Evolutionary conservation across 2,113 vertebrate genomes (phyloP).

Genomic region (Odontesthes bonariensis): DNA sequence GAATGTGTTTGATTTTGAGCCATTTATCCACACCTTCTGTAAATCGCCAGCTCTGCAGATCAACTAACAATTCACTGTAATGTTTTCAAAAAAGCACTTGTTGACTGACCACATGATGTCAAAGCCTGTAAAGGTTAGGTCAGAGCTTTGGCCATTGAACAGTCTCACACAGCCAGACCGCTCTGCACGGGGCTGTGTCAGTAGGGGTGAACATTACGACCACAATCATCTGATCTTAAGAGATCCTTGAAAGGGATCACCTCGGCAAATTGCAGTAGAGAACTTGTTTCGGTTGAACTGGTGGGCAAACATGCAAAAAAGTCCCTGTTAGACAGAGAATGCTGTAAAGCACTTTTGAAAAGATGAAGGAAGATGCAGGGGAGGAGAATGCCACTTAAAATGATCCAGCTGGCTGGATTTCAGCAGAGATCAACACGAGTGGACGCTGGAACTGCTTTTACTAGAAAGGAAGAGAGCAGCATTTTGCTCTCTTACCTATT

Average conservation of each 20-base stretch:
- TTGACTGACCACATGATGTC: not conserved
- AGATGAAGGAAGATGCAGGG: not conserved
- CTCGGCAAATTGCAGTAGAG: too few species aligned
- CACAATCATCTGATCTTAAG: not conserved
- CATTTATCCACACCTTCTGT: conserved; percentile 2
- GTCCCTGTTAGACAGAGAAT: too few species aligned
- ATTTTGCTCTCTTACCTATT: conserved; percentile 22
- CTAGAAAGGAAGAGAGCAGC: not conserved
- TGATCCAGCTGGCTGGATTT: not conserved
- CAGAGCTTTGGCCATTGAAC: not conserved
- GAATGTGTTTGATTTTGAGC: not conserved
- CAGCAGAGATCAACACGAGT: not conserved
- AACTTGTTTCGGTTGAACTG: too few species aligned
- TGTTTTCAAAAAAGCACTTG: too few species aligned
- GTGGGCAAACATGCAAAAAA: too few species aligned
- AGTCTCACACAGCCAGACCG: too few species aligned
- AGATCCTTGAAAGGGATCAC: too few species aligned
- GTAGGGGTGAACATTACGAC: not conserved
- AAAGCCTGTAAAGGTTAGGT: not conserved
- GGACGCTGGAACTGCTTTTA: not conserved
- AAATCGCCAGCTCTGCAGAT: not conserved
- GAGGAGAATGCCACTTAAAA: not conserved
- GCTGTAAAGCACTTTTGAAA: too few species aligned
- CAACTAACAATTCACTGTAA: not conserved
- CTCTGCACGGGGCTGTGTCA: not conserved